A percentile compares a stretch with the other conserved stretches of the same genome.
Evolutionary conservation across 2,888 invertebrate species (phyloP).

Genomic region (Hetaerina titia): DNA sequence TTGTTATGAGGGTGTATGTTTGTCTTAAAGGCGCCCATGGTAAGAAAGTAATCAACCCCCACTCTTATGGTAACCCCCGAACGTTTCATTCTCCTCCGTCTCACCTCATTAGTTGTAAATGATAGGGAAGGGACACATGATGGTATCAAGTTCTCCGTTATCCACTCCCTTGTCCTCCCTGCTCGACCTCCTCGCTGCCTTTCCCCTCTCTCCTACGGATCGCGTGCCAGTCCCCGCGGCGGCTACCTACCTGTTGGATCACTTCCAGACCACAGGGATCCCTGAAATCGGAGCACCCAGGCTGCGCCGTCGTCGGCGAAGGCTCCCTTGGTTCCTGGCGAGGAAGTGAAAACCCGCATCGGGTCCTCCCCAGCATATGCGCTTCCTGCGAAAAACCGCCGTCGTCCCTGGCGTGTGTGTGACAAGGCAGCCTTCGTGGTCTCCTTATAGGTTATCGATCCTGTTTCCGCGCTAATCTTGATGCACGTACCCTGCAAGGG

Average conservation of each 20-base stretch:
- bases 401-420: background rate
- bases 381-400: slow-evolving; percentile 12
- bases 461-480: background rate
- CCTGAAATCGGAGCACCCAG: background rate
- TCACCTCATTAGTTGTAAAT: no score
- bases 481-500: no score
- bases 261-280: background rate
- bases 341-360: background rate
- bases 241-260: background rate
- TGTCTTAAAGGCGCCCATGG: no score
- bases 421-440: background rate
- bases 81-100: no score
- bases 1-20: no score
- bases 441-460: background rate
- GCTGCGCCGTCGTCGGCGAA: background rate
- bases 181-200: background rate
- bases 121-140: background rate
- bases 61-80: no score
- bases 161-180: background rate
- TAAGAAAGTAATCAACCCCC: no score
- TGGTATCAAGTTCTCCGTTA: background rate
- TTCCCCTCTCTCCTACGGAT: background rate
- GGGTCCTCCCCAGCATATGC: background rate
- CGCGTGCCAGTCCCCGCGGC: background rate
- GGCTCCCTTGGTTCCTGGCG: background rate